Evolutionary conservation across 1,140 invertebrate genomes (phyloP).

Genomic region (Drosophila paulistorum): DNA sequence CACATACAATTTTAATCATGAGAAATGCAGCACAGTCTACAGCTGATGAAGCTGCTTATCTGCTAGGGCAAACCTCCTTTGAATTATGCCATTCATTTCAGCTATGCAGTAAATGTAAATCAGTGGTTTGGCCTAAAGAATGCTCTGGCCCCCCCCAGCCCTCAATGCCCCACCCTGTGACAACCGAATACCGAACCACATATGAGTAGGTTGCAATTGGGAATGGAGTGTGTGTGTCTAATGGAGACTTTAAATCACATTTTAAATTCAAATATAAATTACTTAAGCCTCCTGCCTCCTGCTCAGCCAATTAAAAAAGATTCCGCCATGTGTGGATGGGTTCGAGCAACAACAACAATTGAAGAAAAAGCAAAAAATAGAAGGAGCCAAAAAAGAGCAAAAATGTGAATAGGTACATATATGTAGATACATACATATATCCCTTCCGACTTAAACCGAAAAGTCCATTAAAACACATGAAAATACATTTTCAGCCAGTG

Average conservation of each 20-base stretch:
- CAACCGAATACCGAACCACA: too few species aligned
- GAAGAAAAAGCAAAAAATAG: slow-evolving; percentile 44
- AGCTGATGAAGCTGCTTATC: slow-evolving; percentile 35
- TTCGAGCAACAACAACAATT: not conserved
- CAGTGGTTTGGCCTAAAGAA: slow-evolving; percentile 5
- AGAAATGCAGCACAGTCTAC: slow-evolving; percentile 43
- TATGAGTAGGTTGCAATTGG: too few species aligned
- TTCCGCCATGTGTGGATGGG: not conserved
- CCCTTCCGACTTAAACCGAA: slow-evolving; percentile 55
- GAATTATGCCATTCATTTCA: slow-evolving; percentile 24
- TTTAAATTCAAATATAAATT: slow-evolving; percentile 5
- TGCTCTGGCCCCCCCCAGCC: not conserved
- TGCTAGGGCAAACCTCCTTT: slow-evolving; percentile 10
- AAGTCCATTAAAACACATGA: slow-evolving; percentile 74
- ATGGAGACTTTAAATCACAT: not conserved
- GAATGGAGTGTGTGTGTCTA: not conserved
- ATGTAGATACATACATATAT: not conserved
- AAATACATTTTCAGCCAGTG: slow-evolving; percentile 63
- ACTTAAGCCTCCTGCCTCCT: not conserved
- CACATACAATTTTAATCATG: slow-evolving; percentile 62
- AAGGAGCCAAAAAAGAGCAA: not conserved
- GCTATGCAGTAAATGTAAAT: slow-evolving; percentile 5
- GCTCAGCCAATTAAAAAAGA: slow-evolving; percentile 6
- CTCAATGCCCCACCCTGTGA: too few species aligned
- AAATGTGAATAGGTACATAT: too few species aligned